Conservation (phyloP, 2,113 vertebrate genomes). For the Puma concolor region DNA sequence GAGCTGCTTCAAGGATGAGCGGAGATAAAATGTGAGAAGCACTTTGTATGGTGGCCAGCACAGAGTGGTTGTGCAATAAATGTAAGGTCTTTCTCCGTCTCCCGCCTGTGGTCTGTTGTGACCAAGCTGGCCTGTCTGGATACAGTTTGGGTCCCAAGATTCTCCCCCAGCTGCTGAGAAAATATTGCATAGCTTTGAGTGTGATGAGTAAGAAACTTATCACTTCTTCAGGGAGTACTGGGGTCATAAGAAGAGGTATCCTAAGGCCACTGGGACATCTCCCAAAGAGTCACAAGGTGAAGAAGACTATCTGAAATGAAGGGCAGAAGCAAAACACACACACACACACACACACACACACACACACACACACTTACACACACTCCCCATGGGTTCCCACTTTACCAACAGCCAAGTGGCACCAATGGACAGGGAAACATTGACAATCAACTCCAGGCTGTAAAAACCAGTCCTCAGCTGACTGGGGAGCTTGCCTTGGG, state of each 20-base stretch:
- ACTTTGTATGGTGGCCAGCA: not conserved
- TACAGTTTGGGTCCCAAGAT: not conserved
- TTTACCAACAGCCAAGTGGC: not conserved
- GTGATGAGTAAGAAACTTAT: not conserved
- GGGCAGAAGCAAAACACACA: not conserved
- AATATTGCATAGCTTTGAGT: too few species aligned
- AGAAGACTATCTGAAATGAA: not conserved
- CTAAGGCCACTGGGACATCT: not conserved
- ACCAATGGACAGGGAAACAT: conserved; percentile 43
- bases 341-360: not conserved
- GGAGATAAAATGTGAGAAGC: not conserved
- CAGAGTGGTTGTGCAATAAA: not conserved
- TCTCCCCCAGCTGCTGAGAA: not conserved
- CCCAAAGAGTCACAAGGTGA: not conserved
- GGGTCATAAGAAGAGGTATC: not conserved
- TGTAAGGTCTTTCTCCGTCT: fast-evolving
- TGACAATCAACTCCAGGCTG: conserved; percentile 64
- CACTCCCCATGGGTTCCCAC: not conserved
- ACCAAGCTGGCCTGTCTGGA: not conserved
- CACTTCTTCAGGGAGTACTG: not conserved
- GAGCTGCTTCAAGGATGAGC: not conserved
- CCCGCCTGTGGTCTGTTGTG: not conserved
- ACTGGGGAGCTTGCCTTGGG: conserved; percentile 40
- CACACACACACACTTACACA: not conserved
- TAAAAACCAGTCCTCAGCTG: conserved; percentile 66